These are phyloP conservation scores for Aphelocoma californica DNA, from an alignment of 2,797 vertebrate species.

Conservation along the genomic window DNA sequence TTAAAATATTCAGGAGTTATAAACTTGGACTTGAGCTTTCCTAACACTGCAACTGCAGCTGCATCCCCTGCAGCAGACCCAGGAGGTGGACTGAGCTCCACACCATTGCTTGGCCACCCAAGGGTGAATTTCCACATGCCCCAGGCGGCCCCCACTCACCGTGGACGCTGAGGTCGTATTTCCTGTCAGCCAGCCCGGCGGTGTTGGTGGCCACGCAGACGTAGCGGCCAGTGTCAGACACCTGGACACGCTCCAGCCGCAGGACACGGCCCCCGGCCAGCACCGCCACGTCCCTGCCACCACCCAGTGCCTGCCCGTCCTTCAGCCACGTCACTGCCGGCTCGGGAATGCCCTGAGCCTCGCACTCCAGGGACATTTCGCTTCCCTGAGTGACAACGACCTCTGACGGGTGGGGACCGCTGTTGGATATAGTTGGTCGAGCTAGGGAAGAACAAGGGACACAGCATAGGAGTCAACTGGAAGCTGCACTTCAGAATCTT, in stretches of 20 bases:
- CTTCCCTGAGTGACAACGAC: slow-evolving; percentile 79
- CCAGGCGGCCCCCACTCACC: slow-evolving; percentile 74
- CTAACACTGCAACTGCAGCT: background rate
- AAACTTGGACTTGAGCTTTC: background rate
- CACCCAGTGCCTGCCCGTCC: slow-evolving; percentile 82
- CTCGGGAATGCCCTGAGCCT: slow-evolving; percentile 83
- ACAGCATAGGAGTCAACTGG: background rate
- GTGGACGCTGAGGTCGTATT: slow-evolving; percentile 87
- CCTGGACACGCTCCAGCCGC: slow-evolving; percentile 78
- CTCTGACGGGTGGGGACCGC: slow-evolving; percentile 65
- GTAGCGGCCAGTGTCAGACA: slow-evolving; percentile 90
- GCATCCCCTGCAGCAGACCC: background rate
- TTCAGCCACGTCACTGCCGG: slow-evolving; percentile 90
- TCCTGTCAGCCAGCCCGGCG: slow-evolving; percentile 89
- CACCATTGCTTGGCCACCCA: too few species aligned
- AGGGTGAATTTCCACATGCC: accelerated
- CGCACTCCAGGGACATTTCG: slow-evolving; percentile 84
- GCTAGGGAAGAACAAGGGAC: slow-evolving; percentile 68
- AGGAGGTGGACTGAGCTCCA: background rate
- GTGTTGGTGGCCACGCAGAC: slow-evolving; percentile 89
- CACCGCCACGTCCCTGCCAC: slow-evolving; percentile 70
- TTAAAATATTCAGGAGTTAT: background rate
- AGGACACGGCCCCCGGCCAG: slow-evolving; percentile 80
- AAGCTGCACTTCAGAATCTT: background rate
- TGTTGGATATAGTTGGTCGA: slow-evolving; percentile 83